These are phyloP conservation scores for Parnassius mnemosyne DNA, from an alignment of 2,888 invertebrate species.

Conservation along the genomic window DNA sequence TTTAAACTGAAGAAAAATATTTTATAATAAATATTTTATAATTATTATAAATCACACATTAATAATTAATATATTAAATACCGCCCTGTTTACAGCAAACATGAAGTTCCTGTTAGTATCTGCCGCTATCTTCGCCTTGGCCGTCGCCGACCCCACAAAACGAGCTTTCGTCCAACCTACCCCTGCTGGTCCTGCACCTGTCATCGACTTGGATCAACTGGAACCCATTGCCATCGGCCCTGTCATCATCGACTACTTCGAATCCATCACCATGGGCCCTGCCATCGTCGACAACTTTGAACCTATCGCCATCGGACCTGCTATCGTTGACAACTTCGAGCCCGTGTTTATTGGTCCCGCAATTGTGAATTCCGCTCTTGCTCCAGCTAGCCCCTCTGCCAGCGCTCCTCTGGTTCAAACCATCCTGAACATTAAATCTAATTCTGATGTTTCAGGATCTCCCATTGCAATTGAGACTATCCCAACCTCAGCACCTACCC, in stretches of 20 bases:
- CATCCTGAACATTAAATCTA: no score
- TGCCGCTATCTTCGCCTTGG: slow-evolving; percentile 43
- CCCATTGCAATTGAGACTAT: slow-evolving; percentile 18
- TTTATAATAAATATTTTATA: no score
- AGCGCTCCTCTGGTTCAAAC: slow-evolving; percentile 38
- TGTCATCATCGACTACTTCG: slow-evolving; percentile 32
- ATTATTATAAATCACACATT: background rate
- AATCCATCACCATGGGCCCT: slow-evolving; percentile 21
- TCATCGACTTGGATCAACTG: slow-evolving; percentile 23
- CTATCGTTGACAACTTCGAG: slow-evolving; percentile 22
- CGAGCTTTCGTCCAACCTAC: slow-evolving; percentile 32
- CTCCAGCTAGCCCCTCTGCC: slow-evolving; percentile 1
- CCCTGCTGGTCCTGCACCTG: slow-evolving; percentile 31
- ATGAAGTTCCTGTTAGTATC: slow-evolving; percentile 39
- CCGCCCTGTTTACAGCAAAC: slow-evolving; percentile 27
- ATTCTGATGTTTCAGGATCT: slow-evolving; percentile 16
- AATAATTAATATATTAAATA: background rate
- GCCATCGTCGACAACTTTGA: slow-evolving; percentile 22
- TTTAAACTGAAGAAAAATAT: no score
- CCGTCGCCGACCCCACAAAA: slow-evolving; percentile 33
- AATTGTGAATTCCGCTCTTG: background rate
- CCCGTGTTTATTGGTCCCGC: slow-evolving; percentile 1
- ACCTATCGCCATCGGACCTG: slow-evolving; percentile 27
- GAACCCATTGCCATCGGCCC: slow-evolving; percentile 30
- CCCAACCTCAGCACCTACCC: slow-evolving; percentile 9